These are phyloP conservation scores for Oscheius myriophilus DNA, from an alignment of 2,888 invertebrate species.

Conservation along the genomic window DNA sequence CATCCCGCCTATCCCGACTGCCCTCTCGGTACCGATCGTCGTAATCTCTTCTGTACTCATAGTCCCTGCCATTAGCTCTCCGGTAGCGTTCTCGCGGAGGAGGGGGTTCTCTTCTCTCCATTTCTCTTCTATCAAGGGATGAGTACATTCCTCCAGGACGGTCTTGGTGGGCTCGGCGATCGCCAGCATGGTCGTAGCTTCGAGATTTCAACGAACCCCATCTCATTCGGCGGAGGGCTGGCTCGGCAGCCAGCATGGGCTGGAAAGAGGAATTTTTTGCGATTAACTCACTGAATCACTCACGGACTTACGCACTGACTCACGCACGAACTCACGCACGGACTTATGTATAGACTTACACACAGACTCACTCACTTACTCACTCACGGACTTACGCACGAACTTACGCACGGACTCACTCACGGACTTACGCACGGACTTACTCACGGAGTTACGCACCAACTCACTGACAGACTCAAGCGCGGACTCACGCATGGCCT, in stretches of 20 bases:
- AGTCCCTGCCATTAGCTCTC: slow-evolving; percentile 30
- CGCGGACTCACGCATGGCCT: too few species aligned
- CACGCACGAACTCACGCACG: too few species aligned
- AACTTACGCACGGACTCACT: too few species aligned
- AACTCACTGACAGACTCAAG: too few species aligned
- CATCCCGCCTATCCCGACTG: slow-evolving; percentile 29
- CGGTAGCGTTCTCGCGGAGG: slow-evolving; percentile 22
- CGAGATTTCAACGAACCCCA: slow-evolving; percentile 69
- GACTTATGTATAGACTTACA: too few species aligned
- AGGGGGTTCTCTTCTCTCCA: slow-evolving; percentile 23
- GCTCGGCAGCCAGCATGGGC: slow-evolving; percentile 45
- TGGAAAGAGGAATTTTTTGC: background rate
- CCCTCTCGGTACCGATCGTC: slow-evolving; percentile 31
- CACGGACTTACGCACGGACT: too few species aligned
- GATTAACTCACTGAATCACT: background rate
- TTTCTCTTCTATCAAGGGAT: slow-evolving; percentile 56
- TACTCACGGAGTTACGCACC: too few species aligned
- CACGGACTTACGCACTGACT: too few species aligned
- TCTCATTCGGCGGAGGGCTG: slow-evolving; percentile 62
- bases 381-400: too few species aligned
- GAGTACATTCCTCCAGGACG: slow-evolving; percentile 48
- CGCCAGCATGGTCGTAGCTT: slow-evolving; percentile 67
- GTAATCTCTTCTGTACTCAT: slow-evolving; percentile 34
- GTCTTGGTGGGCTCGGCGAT: slow-evolving; percentile 30
- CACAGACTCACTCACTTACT: too few species aligned